phyloP scores from a whole-genome alignment of 2,797 vertebrate genomes.

The Cuculus canorus region DNA sequence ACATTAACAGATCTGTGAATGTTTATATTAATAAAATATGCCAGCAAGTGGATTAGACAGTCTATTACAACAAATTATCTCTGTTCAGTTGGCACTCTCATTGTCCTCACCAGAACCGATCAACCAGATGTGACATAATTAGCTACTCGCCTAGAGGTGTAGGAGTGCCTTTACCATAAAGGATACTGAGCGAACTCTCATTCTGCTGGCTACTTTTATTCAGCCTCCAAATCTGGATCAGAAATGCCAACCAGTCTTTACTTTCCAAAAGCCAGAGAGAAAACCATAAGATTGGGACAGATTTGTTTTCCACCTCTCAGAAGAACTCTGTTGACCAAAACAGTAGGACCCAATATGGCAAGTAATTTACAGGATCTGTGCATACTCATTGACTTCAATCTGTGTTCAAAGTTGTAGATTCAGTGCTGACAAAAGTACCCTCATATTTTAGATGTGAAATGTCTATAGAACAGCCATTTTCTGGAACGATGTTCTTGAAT shows the following conservation, averaged over 20 bases:
- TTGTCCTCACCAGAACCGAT: constrained; percentile 39
- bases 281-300: not conserved
- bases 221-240: not conserved
- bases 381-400: not conserved
- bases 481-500: constrained; percentile 64
- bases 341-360: not conserved
- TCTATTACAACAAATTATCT: constrained; percentile 43
- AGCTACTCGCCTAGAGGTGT: not conserved
- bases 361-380: not conserved
- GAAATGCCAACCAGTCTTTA: not conserved
- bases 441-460: constrained; percentile 34
- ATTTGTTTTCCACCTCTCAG: not conserved
- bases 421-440: not conserved
- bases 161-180: not conserved
- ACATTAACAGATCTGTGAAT: not conserved
- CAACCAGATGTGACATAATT: not conserved
- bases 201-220: not conserved
- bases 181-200: not conserved
- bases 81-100: constrained; percentile 12
- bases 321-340: not conserved
- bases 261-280: not conserved
- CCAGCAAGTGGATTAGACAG: constrained; percentile 5
- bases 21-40: constrained; percentile 25
- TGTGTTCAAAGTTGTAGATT: constrained; percentile 14
- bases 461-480: constrained; percentile 41